phyloP scores from a whole-genome alignment of 2,113 vertebrate species.

The Rhinogobius similis region DNA sequence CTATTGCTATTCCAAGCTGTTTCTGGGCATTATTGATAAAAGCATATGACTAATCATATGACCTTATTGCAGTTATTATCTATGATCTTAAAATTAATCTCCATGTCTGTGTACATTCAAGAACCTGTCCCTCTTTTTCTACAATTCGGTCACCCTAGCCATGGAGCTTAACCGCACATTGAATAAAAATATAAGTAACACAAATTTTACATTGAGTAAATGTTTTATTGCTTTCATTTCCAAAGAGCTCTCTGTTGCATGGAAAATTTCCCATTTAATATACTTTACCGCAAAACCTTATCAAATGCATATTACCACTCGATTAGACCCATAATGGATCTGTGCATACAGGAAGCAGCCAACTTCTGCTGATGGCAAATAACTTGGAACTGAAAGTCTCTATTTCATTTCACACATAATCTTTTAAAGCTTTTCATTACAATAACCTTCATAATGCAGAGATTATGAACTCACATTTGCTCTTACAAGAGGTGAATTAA shows the following conservation, averaged over 20 bases:
- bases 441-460: conserved; percentile 53
- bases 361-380: conserved; percentile 42
- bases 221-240: conserved; percentile 81
- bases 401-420: conserved; percentile 53
- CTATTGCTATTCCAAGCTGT: too few relatives aligned
- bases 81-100: too few relatives aligned
- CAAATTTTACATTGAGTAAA: conserved; percentile 40
- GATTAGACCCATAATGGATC: conserved; percentile 51
- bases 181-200: conserved; percentile 1
- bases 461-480: conserved; percentile 51
- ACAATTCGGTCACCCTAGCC: too few relatives aligned
- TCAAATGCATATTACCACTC: conserved; percentile 63
- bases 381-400: conserved; percentile 65
- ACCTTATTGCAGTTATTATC: too few relatives aligned
- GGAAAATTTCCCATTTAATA: conserved; percentile 57
- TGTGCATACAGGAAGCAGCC: conserved; percentile 46
- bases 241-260: conserved; percentile 66
- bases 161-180: neutral
- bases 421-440: conserved; percentile 68
- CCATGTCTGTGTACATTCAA: too few relatives aligned
- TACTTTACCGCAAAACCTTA: conserved; percentile 58
- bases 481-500: conserved; percentile 38
- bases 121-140: too few relatives aligned
- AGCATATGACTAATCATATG: too few relatives aligned
- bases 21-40: too few relatives aligned